Base-by-base conservation (phyloP, 2,113 vertebrate species). In the Neodontobutis hainanensis region DNA sequence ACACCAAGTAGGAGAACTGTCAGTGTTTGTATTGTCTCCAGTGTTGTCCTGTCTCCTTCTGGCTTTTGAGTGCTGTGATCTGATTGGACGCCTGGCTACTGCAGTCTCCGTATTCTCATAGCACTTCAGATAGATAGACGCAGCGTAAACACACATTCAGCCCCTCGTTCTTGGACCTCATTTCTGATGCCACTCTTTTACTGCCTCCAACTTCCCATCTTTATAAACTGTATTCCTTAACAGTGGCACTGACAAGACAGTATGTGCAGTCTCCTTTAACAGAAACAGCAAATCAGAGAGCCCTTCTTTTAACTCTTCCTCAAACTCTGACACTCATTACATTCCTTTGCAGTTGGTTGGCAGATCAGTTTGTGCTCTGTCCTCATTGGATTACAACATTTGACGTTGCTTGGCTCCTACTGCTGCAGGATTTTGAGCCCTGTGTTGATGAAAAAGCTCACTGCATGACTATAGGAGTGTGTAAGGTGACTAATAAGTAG, bases 61-160 rank as follows among this genome's bases (percentile, higher is more conserved):
- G 65, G 57, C 47, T 75, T 64, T 19, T 14, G 61, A 78, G 70
- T 50, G 60, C 85, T 0, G 79, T 62, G 0, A 55, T 82, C 83
- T 85, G 85, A 90, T 90, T 89, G 89, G 89, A 72, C 38, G 65
- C 72, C 47, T 7, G 42, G 70, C 73, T 81, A 85, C 89, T 81
- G 89, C 89, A 90, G 88, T 90, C 75, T 82, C 76, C 45, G 64
- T 77, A 58, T 71, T 74, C 71, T 80, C 80, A 43, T 72, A 80
- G 73, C 77, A 63, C 78, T 84, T 16, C 43, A 73, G 63, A 60
- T 65, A 50, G 8, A n/a, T 53, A 72, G 75, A 83, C 43, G 62
- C 65, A 79, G 73, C 70, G 78, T 73, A 57, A 75, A 80, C 65
- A 84, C 69, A 61, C 59, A 34, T 6, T 70, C 58, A 78, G 11